Conservation (phyloP, 2,113 vertebrate species). For the Poeciliopsis turrubarensis region DNA sequence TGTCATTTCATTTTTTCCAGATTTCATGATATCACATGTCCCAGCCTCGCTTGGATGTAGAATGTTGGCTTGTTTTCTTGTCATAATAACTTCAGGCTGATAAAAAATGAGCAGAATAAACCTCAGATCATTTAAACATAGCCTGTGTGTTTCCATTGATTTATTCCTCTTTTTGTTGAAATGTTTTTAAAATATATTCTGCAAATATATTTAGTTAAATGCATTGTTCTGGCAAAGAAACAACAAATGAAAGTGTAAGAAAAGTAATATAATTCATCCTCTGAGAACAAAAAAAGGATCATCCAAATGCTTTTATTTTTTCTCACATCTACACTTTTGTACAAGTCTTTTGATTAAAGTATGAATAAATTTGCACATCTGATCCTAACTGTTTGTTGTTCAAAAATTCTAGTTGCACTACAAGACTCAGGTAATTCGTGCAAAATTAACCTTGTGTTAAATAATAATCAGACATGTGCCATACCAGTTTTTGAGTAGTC, state of each 20-base stretch:
- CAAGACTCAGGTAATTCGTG: background rate
- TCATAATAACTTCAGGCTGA: constrained; percentile 75
- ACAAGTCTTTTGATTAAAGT: background rate
- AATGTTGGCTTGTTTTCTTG: constrained; percentile 60
- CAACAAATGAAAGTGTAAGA: background rate
- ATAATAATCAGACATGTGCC: background rate
- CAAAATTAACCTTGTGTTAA: background rate
- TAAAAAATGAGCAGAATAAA: constrained; percentile 75
- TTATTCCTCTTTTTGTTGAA: background rate
- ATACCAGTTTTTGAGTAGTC: too few relatives aligned
- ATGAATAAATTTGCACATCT: background rate
- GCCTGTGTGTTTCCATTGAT: constrained; percentile 1
- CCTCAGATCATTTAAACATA: constrained; percentile 42
- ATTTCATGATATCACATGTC: constrained; percentile 60
- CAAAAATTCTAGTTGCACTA: background rate
- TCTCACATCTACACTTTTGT: background rate
- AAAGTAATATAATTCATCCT: background rate
- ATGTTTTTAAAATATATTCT: too few relatives aligned
- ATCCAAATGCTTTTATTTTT: background rate
- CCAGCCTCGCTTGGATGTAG: constrained; percentile 77
- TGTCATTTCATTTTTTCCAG: constrained; percentile 62
- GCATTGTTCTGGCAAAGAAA: background rate
- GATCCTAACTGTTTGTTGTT: background rate
- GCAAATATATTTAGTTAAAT: too few relatives aligned
- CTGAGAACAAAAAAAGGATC: background rate